Base-by-base conservation (phyloP, 2,113 vertebrate species). In the Alectura lathami region DNA sequence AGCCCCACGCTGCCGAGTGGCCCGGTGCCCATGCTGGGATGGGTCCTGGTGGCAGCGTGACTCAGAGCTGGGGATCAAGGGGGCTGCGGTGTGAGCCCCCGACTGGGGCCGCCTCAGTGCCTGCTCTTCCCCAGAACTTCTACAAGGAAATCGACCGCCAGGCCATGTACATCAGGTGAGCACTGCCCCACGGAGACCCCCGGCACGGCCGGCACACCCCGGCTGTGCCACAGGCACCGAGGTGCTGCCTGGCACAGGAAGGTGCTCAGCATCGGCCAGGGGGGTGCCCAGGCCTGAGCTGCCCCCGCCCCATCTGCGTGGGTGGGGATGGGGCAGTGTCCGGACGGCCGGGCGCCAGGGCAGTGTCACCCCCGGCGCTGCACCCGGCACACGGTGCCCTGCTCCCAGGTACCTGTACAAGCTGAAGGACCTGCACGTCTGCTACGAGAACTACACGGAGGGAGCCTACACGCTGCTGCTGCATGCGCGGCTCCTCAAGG, bases 81-180 rank as follows among this genome's bases (percentile, higher is more conserved):
- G 83, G 57, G 30, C 17, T 43, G 64, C 1, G 3, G 38, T 36
- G 6, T 0, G 3, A 59, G 29, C 22, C 36, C 30, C 38, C 16
- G 36, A 23, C 42, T 7, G 22, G 5, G 21, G 4, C 42, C 27
- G 7, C 70, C 43, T 70, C 5, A 7, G 54, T 2, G 0, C 22
- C 57, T 89, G 50, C 67, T 80, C 45, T 80, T 59, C 36, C 69
- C 34, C 91, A 97, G 97, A 97, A 97, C 64, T 97, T 97, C 92
- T 97, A 97, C 96, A 97, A 97, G 78, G 97, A 97, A 70, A 97
- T 97, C 0, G 96, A 94, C 59, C 95, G 97, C 53, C 96, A 96
- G 87, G 97, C 96, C 77, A 97, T 97, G 96, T 97, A 97, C 92
- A 97, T 97, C 84, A 94, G 97, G 97, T 97, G 80, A 89, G 95